Evolutionary conservation across 2,888 invertebrate species (phyloP).

Genomic region (Eurois occulta): DNA sequence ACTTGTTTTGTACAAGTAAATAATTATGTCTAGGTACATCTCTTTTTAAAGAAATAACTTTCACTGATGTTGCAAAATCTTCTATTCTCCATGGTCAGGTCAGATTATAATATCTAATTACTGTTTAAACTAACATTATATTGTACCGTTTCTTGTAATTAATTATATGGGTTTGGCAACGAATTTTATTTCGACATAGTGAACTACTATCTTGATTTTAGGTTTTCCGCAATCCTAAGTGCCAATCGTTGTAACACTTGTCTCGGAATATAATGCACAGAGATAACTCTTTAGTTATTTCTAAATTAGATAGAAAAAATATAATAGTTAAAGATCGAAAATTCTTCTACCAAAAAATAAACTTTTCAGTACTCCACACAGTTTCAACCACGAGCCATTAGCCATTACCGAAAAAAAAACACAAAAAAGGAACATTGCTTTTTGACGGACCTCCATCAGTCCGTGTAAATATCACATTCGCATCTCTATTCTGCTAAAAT

Average conservation of each 20-base stretch:
- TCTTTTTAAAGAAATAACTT: too few species aligned
- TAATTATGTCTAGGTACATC: too few species aligned
- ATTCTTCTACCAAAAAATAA: background rate
- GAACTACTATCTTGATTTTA: background rate
- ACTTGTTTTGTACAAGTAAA: background rate
- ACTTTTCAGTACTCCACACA: background rate
- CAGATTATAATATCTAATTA: background rate
- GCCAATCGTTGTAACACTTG: background rate
- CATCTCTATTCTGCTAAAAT: constrained; percentile 50
- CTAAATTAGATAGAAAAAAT: too few species aligned
- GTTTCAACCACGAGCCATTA: constrained; percentile 12
- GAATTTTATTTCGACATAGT: background rate
- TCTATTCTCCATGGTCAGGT: background rate
- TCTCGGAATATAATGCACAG: background rate
- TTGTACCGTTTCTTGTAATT: background rate
- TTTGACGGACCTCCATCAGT: constrained; percentile 12
- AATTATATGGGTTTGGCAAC: background rate
- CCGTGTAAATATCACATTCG: constrained; percentile 32
- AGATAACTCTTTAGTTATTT: too few species aligned
- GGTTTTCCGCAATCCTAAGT: background rate
- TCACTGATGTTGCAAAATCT: background rate
- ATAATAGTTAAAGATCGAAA: background rate
- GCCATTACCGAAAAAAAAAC: background rate
- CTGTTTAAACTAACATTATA: background rate
- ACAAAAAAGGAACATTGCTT: constrained; percentile 23